Conservation (phyloP, 2,888 invertebrate genomes). For the Sialis fuliginosa region DNA sequence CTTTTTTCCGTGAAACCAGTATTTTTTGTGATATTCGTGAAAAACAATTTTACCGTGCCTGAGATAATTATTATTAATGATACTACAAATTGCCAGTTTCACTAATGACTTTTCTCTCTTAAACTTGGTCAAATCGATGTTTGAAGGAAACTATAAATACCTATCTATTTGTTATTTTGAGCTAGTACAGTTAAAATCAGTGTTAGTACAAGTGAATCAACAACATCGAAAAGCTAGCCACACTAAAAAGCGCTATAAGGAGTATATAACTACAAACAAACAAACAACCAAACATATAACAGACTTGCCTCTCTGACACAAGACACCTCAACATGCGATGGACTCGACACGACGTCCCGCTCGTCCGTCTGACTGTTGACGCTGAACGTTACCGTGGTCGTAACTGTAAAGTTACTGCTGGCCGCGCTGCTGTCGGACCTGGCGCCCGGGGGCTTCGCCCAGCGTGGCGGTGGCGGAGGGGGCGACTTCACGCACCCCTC, state of each 20-base stretch:
- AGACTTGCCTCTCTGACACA: slow-evolving; percentile 5
- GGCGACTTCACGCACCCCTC: slow-evolving; percentile 33
- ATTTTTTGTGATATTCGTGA: no score
- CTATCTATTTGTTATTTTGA: neutral
- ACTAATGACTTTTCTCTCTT: no score
- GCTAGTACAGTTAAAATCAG: neutral
- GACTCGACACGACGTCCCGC: slow-evolving; percentile 11
- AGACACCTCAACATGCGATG: slow-evolving; percentile 5
- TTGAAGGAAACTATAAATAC: no score
- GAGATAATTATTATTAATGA: no score
- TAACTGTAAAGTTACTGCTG: slow-evolving; percentile 59
- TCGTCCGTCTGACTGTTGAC: slow-evolving; percentile 37
- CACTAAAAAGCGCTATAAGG: neutral
- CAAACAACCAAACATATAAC: neutral
- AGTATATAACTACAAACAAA: neutral
- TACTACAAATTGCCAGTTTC: no score
- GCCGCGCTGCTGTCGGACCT: slow-evolving; percentile 23
- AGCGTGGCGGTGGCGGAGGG: slow-evolving; percentile 69
- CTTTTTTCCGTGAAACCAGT: no score
- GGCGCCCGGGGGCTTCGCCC: slow-evolving; percentile 50
- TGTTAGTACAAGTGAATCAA: neutral
- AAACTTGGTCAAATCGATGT: no score
- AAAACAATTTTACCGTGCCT: no score
- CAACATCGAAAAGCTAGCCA: no score
- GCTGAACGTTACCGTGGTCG: slow-evolving; percentile 73